Conservation (phyloP, 1,140 invertebrate genomes). For the Scaptomyza pallida region DNA sequence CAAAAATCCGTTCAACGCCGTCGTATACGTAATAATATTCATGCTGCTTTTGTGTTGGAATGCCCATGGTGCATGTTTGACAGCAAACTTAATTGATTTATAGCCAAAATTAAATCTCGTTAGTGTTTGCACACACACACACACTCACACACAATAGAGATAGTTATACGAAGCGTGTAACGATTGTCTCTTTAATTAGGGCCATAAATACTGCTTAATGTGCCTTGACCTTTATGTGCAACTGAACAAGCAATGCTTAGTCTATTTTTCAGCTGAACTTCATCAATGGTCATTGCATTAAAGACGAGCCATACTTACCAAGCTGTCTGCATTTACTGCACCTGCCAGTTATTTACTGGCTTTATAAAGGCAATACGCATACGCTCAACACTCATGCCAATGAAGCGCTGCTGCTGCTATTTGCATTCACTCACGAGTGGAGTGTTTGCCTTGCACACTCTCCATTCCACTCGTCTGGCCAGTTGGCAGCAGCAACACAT, state of each 20-base stretch:
- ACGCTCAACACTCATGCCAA: constrained; percentile 49
- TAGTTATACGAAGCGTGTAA: no score
- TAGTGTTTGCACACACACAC: not conserved
- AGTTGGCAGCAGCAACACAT: constrained; percentile 6
- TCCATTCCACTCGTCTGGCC: not conserved
- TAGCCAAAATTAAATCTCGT: constrained; percentile 60
- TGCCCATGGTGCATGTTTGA: constrained; percentile 30
- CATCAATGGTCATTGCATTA: not conserved
- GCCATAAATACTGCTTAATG: constrained; percentile 2
- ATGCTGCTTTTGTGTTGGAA: constrained; percentile 20
- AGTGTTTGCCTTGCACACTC: constrained; percentile 53
- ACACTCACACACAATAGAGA: not conserved
- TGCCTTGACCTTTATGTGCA: constrained; percentile 13
- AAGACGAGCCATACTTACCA: not conserved
- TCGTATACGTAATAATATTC: constrained; percentile 62
- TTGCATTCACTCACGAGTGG: constrained; percentile 72
- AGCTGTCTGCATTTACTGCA: constrained; percentile 15
- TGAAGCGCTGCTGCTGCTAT: constrained; percentile 51
- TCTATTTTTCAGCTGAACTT: not conserved
- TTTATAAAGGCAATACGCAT: constrained; percentile 78
- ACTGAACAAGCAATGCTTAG: not conserved
- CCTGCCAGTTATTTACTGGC: constrained; percentile 59
- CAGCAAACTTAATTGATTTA: constrained; percentile 67
- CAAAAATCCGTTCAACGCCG: not conserved
- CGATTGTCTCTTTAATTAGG: constrained; percentile 15